Percentiles rank a stretch among this genome's conserved stretches.
Conservation (phyloP, 1,140 invertebrate genomes). For the Neelides sp. region DNA sequence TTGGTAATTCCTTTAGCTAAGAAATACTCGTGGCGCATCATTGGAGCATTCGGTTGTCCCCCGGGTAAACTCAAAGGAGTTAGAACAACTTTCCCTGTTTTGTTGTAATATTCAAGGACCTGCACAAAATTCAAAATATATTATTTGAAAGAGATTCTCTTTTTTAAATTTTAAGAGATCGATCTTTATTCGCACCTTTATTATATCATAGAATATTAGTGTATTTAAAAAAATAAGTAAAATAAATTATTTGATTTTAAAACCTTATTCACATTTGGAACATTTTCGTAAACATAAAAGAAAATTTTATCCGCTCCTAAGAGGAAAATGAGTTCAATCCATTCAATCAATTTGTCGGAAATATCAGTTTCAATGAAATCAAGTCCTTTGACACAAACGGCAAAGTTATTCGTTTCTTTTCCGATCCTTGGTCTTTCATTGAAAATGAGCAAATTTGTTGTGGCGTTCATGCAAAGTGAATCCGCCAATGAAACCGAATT, state of each 20-base stretch:
- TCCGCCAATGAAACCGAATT: background rate
- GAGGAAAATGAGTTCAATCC: constrained; percentile 52
- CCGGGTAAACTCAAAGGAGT: constrained; percentile 44
- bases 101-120: constrained; percentile 45
- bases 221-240: no score
- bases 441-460: background rate
- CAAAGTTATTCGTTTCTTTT: constrained; percentile 39
- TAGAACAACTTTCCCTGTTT: constrained; percentile 40
- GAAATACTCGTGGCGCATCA: constrained; percentile 34
- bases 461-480: background rate
- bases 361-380: constrained; percentile 49
- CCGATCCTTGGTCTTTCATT: background rate
- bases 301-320: constrained; percentile 51
- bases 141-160: background rate
- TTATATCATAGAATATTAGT: constrained; percentile 39
- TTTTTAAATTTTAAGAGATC: background rate
- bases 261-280: constrained; percentile 41
- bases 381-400: constrained; percentile 57
- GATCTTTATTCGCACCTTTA: constrained; percentile 34
- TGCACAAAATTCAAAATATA: constrained; percentile 13
- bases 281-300: constrained; percentile 49
- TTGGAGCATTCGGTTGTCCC: constrained; percentile 36
- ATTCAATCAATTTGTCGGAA: constrained; percentile 47
- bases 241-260: no score
- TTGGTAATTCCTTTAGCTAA: constrained; percentile 51